phyloP scores from a whole-genome alignment of 2,797 vertebrate species.

The Hapalemur alaotrensis region DNA sequence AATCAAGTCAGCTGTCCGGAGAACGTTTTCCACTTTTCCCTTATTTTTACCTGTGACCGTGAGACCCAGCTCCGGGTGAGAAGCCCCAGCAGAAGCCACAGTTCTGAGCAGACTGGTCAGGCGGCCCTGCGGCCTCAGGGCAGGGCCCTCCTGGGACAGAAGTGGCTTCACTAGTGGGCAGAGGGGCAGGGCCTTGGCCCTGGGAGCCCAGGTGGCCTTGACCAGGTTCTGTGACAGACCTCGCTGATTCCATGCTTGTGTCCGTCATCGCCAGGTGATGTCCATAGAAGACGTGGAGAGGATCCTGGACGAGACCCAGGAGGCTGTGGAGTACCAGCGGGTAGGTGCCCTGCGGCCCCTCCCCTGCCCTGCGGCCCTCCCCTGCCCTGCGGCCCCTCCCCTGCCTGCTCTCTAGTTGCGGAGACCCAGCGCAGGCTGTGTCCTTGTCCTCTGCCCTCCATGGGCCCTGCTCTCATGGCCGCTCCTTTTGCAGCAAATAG shows the following conservation, averaged over 20 bases:
- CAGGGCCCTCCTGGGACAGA: rapidly evolving
- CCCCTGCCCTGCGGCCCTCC: no score
- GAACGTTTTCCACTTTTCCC: neutral
- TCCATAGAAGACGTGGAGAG: slow-evolving; percentile 95
- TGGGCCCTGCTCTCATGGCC: neutral
- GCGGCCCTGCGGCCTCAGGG: neutral
- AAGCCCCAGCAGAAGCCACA: neutral
- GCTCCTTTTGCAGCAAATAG: slow-evolving; percentile 90
- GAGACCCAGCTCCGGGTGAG: neutral
- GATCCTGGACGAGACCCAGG: slow-evolving; percentile 96
- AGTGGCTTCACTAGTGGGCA: neutral
- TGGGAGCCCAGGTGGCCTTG: neutral
- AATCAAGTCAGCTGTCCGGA: neutral
- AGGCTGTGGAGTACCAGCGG: slow-evolving; percentile 95
- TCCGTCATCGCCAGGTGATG: slow-evolving; percentile 88
- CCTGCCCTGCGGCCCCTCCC: rapidly evolving
- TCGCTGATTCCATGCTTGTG: neutral
- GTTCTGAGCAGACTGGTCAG: neutral
- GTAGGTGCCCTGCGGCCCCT: slow-evolving; percentile 77
- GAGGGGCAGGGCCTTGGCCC: neutral
- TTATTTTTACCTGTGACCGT: neutral
- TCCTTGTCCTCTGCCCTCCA: neutral
- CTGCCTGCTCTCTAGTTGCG: neutral
- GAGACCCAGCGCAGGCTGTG: rapidly evolving
- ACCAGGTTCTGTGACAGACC: neutral